Evolutionary conservation across 1,140 invertebrate genomes (phyloP), one percentile per base, ranked within the genome.

Genomic region (Anastrepha obliqua): DNA sequence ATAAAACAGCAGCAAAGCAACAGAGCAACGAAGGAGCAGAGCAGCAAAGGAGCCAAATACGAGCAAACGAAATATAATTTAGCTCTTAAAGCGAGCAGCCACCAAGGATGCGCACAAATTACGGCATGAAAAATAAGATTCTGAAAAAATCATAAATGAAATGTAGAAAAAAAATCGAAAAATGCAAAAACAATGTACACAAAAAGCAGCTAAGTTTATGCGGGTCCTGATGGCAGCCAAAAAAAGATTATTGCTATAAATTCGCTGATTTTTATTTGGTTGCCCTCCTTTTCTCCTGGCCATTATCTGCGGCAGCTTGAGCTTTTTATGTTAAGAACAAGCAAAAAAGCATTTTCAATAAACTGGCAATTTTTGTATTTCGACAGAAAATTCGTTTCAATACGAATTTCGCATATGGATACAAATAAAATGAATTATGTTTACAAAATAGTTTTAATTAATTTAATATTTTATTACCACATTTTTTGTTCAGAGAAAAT

Each of bases 201-300:
- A 17, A 13, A 8, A 44, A 17, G 42, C 15, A 17, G 42, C 65
- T 15, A 3, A n/a, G 7, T 47, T 4, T 20, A 15, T 13, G 29
- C 20, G 39, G 29, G 0, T 20, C 58, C n/a, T 6, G 15, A 0
- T 7, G 4, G 20, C 11, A 39, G 20, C 11, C 39, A 3, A 64
- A 86, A 29, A 86, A 64, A 44, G 60, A 86, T 86, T 86, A 44
- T 44, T 86, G 59, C 60, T 44, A 86, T 64, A 65, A 65, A 86
- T 47, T 47, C 39, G 42, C 81, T 58, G 51, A 85, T 86, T 86
- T 86, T 86, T 86, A 86, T 86, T 86, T 47, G 20, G n/a, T 55
- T 58, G 51, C 42, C n/a, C 58, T 42, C 2, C n/a, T 85, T 85
- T 29, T 3, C 20, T 74, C 20, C 11, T 59, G 7, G 11, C n/a